These are phyloP conservation scores for Eumacrocentrus americanus DNA, from an alignment of 2,888 invertebrate genomes.

Conservation along the genomic window DNA sequence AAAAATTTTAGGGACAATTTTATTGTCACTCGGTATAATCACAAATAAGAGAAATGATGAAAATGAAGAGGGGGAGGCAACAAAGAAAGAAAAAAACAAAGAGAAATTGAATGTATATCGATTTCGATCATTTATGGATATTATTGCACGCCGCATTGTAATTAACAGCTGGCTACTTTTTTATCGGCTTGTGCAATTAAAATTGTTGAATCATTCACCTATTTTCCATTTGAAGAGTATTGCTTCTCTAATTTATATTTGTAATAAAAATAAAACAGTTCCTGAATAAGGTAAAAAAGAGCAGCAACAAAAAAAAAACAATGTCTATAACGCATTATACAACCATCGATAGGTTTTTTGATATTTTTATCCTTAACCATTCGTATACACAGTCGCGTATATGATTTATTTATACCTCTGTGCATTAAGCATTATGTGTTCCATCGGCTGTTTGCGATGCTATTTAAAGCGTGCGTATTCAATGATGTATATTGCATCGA, in stretches of 20 bases:
- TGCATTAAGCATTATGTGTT: conserved; percentile 48
- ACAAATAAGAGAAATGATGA: conserved; percentile 1
- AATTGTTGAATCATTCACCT: conserved; percentile 19
- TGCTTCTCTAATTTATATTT: conserved; percentile 38
- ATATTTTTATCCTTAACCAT: conserved; percentile 40
- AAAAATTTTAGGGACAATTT: conserved; percentile 28
- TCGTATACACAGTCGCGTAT: conserved; percentile 35
- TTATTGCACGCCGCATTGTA: conserved; percentile 32
- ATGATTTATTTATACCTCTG: conserved; percentile 34
- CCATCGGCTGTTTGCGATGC: conserved; percentile 48
- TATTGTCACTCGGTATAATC: conserved; percentile 9
- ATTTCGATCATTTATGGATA: conserved; percentile 34
- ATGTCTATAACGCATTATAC: conserved; percentile 34
- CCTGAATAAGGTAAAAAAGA: conserved; percentile 7
- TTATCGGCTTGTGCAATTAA: conserved; percentile 36
- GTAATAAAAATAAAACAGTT: background rate
- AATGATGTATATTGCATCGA: conserved; percentile 21
- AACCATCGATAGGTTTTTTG: conserved; percentile 44
- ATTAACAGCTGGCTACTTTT: conserved; percentile 30
- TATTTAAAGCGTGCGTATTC: conserved; percentile 29
- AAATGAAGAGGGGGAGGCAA: conserved; percentile 26
- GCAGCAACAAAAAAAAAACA: conserved; percentile 25
- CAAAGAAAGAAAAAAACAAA: conserved; percentile 18
- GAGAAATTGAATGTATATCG: conserved; percentile 30
- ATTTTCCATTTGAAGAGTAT: conserved; percentile 34